Conservation (phyloP, 2,113 vertebrate species). For the Nipponia nippon region DNA sequence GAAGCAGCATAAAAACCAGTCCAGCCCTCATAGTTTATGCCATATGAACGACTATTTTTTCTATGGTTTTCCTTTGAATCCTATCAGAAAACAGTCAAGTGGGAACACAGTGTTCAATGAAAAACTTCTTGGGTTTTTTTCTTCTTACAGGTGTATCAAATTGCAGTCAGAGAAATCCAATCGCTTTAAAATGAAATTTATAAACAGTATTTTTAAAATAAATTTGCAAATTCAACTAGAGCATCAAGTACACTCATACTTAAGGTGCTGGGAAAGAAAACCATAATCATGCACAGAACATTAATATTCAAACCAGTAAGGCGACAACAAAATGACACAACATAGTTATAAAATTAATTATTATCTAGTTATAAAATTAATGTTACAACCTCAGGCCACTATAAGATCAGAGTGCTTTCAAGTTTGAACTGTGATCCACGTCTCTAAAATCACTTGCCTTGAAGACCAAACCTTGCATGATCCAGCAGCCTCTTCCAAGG, state of each 20-base stretch:
- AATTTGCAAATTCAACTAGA: not conserved
- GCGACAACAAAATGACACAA: not conserved
- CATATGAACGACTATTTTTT: not conserved
- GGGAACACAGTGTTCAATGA: not conserved
- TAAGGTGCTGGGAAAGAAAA: not conserved
- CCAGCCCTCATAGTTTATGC: not conserved
- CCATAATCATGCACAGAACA: not conserved
- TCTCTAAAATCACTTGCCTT: not conserved
- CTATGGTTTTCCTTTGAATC: not conserved
- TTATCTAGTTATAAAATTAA: not conserved
- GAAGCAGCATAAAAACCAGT: not conserved
- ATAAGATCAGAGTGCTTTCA: not conserved
- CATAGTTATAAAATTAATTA: not conserved
- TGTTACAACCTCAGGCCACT: not conserved
- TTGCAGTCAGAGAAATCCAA: not conserved
- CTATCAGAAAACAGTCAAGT: not conserved
- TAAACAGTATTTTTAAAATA: not conserved
- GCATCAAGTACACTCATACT: not conserved
- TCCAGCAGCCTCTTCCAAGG: not conserved
- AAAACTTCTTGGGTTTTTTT: not conserved
- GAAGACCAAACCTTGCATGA: not conserved
- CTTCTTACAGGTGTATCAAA: not conserved
- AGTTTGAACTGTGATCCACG: not conserved
- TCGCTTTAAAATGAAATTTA: not conserved
- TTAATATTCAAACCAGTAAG: not conserved